Evolutionary conservation across 2,113 vertebrate genomes (phyloP).

Genomic region (Nothobranchius furzeri): DNA sequence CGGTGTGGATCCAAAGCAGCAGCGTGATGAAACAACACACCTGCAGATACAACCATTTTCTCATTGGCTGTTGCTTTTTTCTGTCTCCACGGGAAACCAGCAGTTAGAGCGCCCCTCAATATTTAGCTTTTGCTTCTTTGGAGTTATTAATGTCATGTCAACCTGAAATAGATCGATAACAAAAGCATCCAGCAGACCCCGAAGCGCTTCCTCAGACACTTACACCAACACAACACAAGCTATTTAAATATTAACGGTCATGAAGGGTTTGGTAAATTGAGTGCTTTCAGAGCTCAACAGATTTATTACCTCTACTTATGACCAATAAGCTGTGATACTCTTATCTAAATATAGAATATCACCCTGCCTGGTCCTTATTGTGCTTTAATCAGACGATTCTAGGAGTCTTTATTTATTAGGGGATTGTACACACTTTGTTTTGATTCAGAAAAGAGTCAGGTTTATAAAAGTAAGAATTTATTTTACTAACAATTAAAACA

Average conservation of each 20-base stretch:
- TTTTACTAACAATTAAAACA: too few species aligned
- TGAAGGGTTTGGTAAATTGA: too few species aligned
- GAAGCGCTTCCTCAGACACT: background rate
- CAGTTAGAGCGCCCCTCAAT: background rate
- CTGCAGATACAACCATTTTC: background rate
- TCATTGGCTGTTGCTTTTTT: background rate
- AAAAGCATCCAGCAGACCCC: background rate
- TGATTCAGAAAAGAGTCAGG: too few species aligned
- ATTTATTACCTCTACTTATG: too few species aligned
- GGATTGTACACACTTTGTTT: too few species aligned
- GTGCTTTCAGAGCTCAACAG: too few species aligned
- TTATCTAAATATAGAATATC: too few species aligned
- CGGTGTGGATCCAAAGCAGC: slow-evolving; percentile 42
- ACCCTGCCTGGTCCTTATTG: too few species aligned
- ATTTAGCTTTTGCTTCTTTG: slow-evolving; percentile 2
- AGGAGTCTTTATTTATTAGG: too few species aligned
- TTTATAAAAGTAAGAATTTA: too few species aligned
- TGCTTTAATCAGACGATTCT: too few species aligned
- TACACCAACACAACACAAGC: background rate
- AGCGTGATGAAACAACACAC: slow-evolving; percentile 10
- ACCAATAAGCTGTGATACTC: too few species aligned
- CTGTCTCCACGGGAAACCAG: slow-evolving; percentile 1
- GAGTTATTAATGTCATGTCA: slow-evolving; percentile 27
- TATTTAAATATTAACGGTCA: slow-evolving; percentile 28
- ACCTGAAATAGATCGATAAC: slow-evolving; percentile 14